Percentiles rank a stretch among this genome's conserved stretches.
Conservation (phyloP, 64 coral and sea anemone species). For the Montipora efflorescens region DNA sequence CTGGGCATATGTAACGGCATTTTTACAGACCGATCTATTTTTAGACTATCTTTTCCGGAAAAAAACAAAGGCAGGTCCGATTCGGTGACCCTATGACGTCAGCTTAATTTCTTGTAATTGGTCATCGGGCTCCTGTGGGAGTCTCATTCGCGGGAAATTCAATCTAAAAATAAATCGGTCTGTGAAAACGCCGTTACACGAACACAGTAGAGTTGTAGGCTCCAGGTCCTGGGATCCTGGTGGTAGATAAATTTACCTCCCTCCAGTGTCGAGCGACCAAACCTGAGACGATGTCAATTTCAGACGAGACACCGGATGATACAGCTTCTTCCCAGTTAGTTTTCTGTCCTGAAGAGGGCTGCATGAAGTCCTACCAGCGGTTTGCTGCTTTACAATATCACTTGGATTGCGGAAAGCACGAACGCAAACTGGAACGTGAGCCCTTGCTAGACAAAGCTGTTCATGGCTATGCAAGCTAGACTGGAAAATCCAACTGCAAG, state of each 20-base stretch:
- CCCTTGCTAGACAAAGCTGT: slow-evolving; percentile 42
- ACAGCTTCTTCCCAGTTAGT: not conserved
- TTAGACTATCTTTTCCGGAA: no score
- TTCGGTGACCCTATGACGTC: no score
- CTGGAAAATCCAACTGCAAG: not conserved
- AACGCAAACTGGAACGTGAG: slow-evolving; percentile 31
- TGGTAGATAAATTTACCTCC: not conserved
- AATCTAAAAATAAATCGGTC: no score
- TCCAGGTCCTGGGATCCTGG: no score
- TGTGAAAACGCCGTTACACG: no score
- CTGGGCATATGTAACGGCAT: no score
- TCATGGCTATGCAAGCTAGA: not conserved
- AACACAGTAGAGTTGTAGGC: no score
- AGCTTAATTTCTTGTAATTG: no score
- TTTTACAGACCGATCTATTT: no score
- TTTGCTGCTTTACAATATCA: slow-evolving; percentile 40
- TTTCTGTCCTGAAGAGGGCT: slow-evolving; percentile 52
- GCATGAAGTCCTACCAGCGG: slow-evolving; percentile 42
- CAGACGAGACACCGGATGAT: not conserved
- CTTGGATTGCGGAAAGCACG: slow-evolving; percentile 46
- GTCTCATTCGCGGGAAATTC: no score
- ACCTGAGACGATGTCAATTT: not conserved
- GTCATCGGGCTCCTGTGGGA: no score
- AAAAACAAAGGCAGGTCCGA: no score
- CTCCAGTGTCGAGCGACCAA: not conserved